Evolutionary conservation across 2,113 vertebrate species (phyloP), one percentile per base, ranked within the genome.

Genomic region (Colaptes auratus): DNA sequence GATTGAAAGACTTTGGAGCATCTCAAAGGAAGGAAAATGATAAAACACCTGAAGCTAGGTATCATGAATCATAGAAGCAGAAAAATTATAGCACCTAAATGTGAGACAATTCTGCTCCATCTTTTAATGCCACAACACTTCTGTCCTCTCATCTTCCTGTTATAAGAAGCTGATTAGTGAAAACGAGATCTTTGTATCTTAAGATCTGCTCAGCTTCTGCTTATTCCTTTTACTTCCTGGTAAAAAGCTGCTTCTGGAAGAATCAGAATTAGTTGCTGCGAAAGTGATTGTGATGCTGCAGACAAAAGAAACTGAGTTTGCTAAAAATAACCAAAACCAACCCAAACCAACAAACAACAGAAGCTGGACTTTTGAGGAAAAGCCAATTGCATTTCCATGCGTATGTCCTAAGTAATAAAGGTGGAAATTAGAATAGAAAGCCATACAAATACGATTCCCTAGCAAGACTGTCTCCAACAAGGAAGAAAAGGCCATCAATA

Each of bases 381-480:
- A 87, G 61, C 1, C 21, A 35, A 91, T 70, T 3, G 6, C 72
- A 80, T 91, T 71, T 95, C 75, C 79, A 76, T 90, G 70, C 82
- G 82, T 72, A 86, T 87, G 70, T 92, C 78, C 73, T 82, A 89
- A 92, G 80, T 75, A 89, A 94, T 92, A 55, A 90, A 90, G 59
- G 88, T 92, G 42, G 88, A 95, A 86, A 95, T 95, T 81, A 91
- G 93, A 95, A 69, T 16, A 75, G 82, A 95, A 96, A 90, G 70
- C 67, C 78, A 95, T 73, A 92, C 76, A 96, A 95, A 96, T 93
- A 94, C 27, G 82, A 95, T 91, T 94, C 85, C 77, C 79, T 65
- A 86, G 75, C 74, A 95, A 87, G 88, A 94, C 89, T 86, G 91
- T 96, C 95, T 95, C 93, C 88, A 96, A 59, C 63, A 91, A 87